phyloP scores from a whole-genome alignment of 2,888 invertebrate species.

The Drosophila engyochracea region DNA sequence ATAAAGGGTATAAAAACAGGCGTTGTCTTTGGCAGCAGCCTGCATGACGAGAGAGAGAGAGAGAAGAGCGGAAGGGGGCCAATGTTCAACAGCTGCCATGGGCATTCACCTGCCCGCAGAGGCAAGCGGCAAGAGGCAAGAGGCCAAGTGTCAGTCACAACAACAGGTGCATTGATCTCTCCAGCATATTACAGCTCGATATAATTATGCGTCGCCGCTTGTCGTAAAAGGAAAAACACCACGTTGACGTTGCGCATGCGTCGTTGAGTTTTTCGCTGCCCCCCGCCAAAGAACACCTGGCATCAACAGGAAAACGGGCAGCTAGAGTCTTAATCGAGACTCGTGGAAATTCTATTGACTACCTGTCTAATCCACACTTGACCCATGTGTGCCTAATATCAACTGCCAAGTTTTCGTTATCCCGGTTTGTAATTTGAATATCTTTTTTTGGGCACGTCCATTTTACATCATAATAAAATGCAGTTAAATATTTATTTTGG shows the following conservation, averaged over 20 bases:
- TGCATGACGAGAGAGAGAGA: conserved; percentile 17
- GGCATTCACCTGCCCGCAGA: conserved; percentile 64
- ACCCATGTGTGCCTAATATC: conserved; percentile 16
- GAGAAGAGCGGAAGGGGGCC: neutral
- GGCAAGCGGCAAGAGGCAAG: conserved; percentile 31
- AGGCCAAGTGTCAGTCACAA: conserved; percentile 54
- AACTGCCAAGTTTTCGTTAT: neutral
- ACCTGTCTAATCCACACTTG: conserved; percentile 36
- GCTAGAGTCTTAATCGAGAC: conserved; percentile 57
- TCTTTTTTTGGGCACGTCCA: conserved; percentile 39
- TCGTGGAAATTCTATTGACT: conserved; percentile 64
- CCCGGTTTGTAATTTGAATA: conserved; percentile 64
- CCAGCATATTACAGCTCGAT: conserved; percentile 55
- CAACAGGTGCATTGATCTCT: conserved; percentile 68
- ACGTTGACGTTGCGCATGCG: conserved; percentile 69
- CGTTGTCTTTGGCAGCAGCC: conserved; percentile 40
- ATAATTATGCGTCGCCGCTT: conserved; percentile 63
- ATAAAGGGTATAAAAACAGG: conserved; percentile 6
- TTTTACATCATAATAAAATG: conserved; percentile 49
- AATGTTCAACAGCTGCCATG: conserved; percentile 55
- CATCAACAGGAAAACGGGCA: conserved; percentile 30
- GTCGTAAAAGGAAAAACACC: conserved; percentile 44
- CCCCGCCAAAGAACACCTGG: conserved; percentile 63
- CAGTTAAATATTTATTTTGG: conserved; percentile 55
- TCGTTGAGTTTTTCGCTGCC: conserved; percentile 27